Percentiles rank a stretch among this genome's conserved stretches.
These are phyloP conservation scores for Drosophila kanapiae DNA, from an alignment of 1,140 invertebrate species.

Conservation along the genomic window DNA sequence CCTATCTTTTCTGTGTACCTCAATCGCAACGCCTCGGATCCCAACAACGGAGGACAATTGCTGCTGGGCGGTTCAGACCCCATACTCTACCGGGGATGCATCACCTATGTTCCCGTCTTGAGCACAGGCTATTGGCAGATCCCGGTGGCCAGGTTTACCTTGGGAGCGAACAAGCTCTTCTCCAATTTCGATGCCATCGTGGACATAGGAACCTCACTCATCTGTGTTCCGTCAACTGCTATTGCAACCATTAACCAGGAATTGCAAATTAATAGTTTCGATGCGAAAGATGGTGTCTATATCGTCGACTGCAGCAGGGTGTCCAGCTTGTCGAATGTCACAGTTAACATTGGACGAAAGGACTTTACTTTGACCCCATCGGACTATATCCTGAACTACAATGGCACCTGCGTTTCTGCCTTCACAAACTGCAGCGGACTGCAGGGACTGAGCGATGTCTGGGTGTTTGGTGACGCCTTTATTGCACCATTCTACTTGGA, in stretches of 20 bases:
- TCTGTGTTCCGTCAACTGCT: constrained; percentile 94
- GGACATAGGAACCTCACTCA: constrained; percentile 98
- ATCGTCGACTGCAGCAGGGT: constrained; percentile 87
- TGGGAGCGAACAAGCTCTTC: constrained; percentile 86
- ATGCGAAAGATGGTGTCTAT: constrained; percentile 85
- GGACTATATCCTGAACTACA: constrained; percentile 84
- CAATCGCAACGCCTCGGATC: constrained; percentile 89
- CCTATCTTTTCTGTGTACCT: constrained; percentile 97
- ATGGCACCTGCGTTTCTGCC: constrained; percentile 58
- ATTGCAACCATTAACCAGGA: constrained; percentile 91
- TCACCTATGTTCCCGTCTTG: constrained; percentile 95
- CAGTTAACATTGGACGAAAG: constrained; percentile 58
- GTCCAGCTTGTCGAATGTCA: constrained; percentile 39
- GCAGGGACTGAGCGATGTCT: constrained; percentile 21
- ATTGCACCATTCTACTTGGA: constrained; percentile 43
- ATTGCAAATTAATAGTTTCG: constrained; percentile 90
- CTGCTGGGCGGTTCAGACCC: constrained; percentile 97
- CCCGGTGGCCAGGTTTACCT: constrained; percentile 90
- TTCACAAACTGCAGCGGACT: constrained; percentile 90
- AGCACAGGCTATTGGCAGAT: constrained; percentile 98
- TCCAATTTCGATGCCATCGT: constrained; percentile 95
- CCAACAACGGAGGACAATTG: constrained; percentile 92
- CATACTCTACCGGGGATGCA: constrained; percentile 93
- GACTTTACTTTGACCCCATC: constrained; percentile 48
- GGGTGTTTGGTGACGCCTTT: constrained; percentile 57